phyloP scores from a whole-genome alignment of 2,888 invertebrate genomes.

The Melinopterus prodromus region DNA sequence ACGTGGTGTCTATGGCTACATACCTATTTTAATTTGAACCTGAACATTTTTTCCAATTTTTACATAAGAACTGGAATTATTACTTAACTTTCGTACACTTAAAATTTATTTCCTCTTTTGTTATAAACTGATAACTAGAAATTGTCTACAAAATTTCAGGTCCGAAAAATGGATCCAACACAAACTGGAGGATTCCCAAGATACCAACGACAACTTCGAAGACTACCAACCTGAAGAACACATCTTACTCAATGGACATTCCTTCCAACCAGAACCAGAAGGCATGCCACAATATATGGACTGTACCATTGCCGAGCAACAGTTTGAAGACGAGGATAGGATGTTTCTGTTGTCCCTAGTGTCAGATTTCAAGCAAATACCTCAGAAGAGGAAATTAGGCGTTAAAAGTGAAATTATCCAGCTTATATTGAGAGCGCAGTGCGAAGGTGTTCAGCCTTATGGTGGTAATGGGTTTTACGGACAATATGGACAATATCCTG shows the following conservation, averaged over 20 bases:
- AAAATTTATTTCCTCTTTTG: not conserved
- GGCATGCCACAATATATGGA: constrained; percentile 10
- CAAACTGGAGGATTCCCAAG: constrained; percentile 13
- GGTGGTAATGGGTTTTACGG: constrained; percentile 11
- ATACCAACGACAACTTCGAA: constrained; percentile 13
- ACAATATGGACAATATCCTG: constrained; percentile 7
- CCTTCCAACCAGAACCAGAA: constrained; percentile 9
- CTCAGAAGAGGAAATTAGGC: constrained; percentile 17
- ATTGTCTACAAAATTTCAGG: not conserved
- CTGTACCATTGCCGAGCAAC: constrained; percentile 6
- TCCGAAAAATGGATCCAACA: constrained; percentile 12
- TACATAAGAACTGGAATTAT: too few species aligned
- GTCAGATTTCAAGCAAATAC: constrained; percentile 20
- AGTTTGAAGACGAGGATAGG: constrained; percentile 16
- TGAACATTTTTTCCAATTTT: not conserved
- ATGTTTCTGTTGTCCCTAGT: constrained; percentile 18
- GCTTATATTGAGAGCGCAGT: constrained; percentile 19
- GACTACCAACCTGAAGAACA: constrained; percentile 17
- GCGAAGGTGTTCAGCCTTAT: not conserved
- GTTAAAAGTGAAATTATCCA: constrained; percentile 22
- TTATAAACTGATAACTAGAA: not conserved
- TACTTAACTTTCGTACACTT: not conserved
- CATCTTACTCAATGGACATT: constrained; percentile 5
- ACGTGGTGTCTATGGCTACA: not conserved
- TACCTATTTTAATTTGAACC: not conserved